Evolutionary conservation across 2,888 invertebrate species (phyloP), one percentile per base, ranked within the genome.

Genomic region (Fragum whitleyi): DNA sequence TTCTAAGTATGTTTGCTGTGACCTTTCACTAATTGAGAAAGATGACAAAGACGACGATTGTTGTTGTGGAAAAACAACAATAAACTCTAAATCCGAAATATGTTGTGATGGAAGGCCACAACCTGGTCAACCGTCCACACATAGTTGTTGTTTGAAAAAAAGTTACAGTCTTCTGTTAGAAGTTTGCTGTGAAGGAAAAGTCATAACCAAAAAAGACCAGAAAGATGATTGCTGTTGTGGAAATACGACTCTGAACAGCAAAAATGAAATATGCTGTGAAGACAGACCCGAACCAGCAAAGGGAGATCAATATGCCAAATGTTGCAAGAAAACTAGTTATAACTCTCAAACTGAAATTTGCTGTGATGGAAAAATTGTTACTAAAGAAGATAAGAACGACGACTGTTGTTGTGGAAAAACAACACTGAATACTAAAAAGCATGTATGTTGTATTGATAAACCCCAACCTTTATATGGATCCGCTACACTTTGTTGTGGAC

Each of bases 51-150:
- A 59, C 11, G 67, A 65, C 61, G 83, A 83, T 71, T 76, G 79
- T 47, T 83, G 83, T 42, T 83, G 83, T 67, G 83, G 83, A 16
- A 79, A 79, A 65, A 79, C 70, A n/a, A 79, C 83, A 28, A 83
- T 83, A 11, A 77, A 83, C 61, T 70, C 83, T 21, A 62, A 73
- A 36, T 65, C 71, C 11, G 55, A 79, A 53, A 79, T 83, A 21
- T 83, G 83, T 32, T 83, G 83, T 51, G 77, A 76, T 29, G 79
- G 77, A 62, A 70, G 36, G 23, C 74, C 79, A 6, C 79, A 79
- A 29, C 65, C 59, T 23, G 79, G 79, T 29, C 77, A 69, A 29
- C 61, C 74, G 47, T 55, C 55, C 2, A 77, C 71, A 29, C 74
- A 79, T 47, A 47, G 67, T 19, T 83, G 83, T 67, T 83, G 83